Conservation (phyloP, 2,797 vertebrate species). For the Ctenochaetus hawaiiensis region DNA sequence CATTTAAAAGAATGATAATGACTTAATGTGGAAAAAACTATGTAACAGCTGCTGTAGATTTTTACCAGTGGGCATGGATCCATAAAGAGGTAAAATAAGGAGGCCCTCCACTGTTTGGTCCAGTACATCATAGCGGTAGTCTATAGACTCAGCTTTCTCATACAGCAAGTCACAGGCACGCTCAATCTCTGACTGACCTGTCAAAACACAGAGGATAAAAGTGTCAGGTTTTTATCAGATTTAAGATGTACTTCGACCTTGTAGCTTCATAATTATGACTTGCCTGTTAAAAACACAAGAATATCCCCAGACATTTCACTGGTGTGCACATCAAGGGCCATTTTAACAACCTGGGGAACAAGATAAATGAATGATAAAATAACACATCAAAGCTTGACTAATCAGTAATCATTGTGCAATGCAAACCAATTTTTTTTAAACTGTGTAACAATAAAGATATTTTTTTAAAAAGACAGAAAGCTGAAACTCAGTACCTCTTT, state of each 20-base stretch:
- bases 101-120: constrained; percentile 92
- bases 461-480: neutral
- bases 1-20: neutral
- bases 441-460: neutral
- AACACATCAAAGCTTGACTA: neutral
- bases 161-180: constrained; percentile 93
- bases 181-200: constrained; percentile 97
- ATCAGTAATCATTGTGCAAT: neutral
- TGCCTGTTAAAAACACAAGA: constrained; percentile 96
- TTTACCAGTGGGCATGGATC: constrained; percentile 97
- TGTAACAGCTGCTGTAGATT: neutral
- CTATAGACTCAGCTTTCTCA: constrained; percentile 92
- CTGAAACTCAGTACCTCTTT: constrained; percentile 88
- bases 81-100: constrained; percentile 95
- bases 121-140: constrained; percentile 93
- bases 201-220: constrained; percentile 35
- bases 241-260: neutral
- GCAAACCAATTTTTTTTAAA: neutral
- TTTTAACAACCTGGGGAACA: constrained; percentile 89
- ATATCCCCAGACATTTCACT: constrained; percentile 94
- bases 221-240: neutral
- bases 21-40: neutral
- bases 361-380: neutral
- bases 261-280: constrained; percentile 23
- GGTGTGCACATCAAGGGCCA: constrained; percentile 92